Percentiles rank a stretch among this genome's conserved stretches.
These are phyloP conservation scores for Cryptocephalus moraei DNA, from an alignment of 2,888 invertebrate species.

Conservation along the genomic window DNA sequence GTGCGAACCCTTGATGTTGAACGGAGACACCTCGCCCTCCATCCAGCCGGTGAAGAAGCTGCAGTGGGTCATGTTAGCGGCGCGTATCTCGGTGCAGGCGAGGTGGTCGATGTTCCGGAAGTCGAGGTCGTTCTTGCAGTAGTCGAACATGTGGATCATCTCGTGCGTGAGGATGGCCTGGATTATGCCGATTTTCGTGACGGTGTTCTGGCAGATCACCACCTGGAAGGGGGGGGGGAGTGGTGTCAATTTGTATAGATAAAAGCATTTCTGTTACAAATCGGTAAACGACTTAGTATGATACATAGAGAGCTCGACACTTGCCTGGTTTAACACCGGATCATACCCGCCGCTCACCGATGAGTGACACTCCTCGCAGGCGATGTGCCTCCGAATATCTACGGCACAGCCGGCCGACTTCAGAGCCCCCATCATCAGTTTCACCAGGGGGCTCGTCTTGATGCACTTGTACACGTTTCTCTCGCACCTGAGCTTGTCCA, in stretches of 20 bases:
- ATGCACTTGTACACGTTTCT: slow-evolving; percentile 65
- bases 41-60: slow-evolving; percentile 72
- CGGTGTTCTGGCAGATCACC: slow-evolving; percentile 84
- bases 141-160: slow-evolving; percentile 95
- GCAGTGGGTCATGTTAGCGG: slow-evolving; percentile 90
- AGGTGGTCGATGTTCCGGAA: slow-evolving; percentile 84
- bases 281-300: no score
- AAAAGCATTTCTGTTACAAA: no score
- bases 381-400: slow-evolving; percentile 77
- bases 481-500: slow-evolving; percentile 71
- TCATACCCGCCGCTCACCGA: slow-evolving; percentile 88
- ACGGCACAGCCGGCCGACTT: slow-evolving; percentile 71
- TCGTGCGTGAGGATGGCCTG: slow-evolving; percentile 83
- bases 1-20: slow-evolving; percentile 65
- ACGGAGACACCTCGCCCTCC: slow-evolving; percentile 64
- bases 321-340: slow-evolving; percentile 65
- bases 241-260: no score
- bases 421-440: slow-evolving; percentile 75
- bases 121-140: slow-evolving; percentile 78
- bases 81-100: slow-evolving; percentile 91
- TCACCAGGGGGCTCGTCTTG: slow-evolving; percentile 69
- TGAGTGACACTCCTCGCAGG: slow-evolving; percentile 82
- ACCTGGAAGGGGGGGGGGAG: slow-evolving; percentile 46
- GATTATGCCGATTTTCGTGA: slow-evolving; percentile 54
- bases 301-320: no score